Conservation (phyloP, 2,888 invertebrate genomes). For the Rhingia campestris region DNA sequence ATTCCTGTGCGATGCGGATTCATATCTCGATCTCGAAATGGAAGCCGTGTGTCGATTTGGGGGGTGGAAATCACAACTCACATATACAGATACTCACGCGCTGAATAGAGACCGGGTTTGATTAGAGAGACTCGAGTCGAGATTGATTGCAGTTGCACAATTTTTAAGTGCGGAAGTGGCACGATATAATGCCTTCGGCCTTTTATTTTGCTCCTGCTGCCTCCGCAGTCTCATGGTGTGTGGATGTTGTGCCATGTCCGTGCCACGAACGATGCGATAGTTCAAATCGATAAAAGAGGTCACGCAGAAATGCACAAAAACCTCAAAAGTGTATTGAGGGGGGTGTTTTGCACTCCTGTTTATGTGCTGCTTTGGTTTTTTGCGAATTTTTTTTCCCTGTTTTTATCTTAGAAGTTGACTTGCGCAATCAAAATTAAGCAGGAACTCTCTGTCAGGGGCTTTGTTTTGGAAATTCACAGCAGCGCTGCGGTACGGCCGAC, state of each 20-base stretch:
- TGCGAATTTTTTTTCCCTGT: background rate
- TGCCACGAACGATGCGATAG: slow-evolving; percentile 58
- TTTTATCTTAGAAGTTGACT: slow-evolving; percentile 48
- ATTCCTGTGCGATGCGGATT: slow-evolving; percentile 46
- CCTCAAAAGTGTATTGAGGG: slow-evolving; percentile 39
- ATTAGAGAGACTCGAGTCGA: slow-evolving; percentile 55
- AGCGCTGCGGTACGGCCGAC: slow-evolving; percentile 22
- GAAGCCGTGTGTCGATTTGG: background rate
- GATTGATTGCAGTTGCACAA: slow-evolving; percentile 67
- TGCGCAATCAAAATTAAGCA: slow-evolving; percentile 59
- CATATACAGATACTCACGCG: background rate
- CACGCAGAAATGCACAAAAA: slow-evolving; percentile 64
- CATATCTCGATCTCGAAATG: slow-evolving; percentile 10
- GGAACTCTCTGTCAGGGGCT: slow-evolving; percentile 26
- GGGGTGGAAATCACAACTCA: slow-evolving; percentile 5
- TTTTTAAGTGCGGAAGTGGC: slow-evolving; percentile 70
- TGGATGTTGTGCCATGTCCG: slow-evolving; percentile 48
- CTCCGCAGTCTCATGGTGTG: slow-evolving; percentile 12
- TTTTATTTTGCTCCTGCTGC: slow-evolving; percentile 53
- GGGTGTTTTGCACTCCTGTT: slow-evolving; percentile 40
- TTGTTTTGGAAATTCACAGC: slow-evolving; percentile 52
- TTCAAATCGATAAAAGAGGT: slow-evolving; percentile 70
- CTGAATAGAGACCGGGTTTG: slow-evolving; percentile 47
- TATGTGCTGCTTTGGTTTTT: slow-evolving; percentile 10
- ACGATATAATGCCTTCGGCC: slow-evolving; percentile 65